Conservation (phyloP, 2,113 vertebrate species). For the Xenopus tropicalis region UCB_Xtro_10.0 CM004445.2:84080001-84080500, state of each 20-base stretch:
- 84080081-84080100: too few relatives aligned
- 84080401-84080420: background rate
- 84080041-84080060: too few relatives aligned
- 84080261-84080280: conserved; percentile 26
- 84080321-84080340: rapidly evolving
- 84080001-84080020: too few relatives aligned
- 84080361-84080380: background rate
- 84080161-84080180: conserved; percentile 44
- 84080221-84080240: rapidly evolving
- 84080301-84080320: conserved; percentile 3
- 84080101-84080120: too few relatives aligned
- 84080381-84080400: conserved; percentile 11
- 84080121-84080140: background rate
- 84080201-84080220: conserved; percentile 22
- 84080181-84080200: conserved; percentile 46
- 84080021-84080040: too few relatives aligned
- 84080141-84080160: conserved; percentile 40
- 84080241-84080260: background rate
- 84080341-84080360: background rate
- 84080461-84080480: too few relatives aligned
- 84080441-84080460: background rate
- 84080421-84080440: background rate
- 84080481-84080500: too few relatives aligned
- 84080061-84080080: too few relatives aligned
- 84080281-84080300: conserved; percentile 13